Percentiles rank a stretch among this genome's conserved stretches.
phyloP scores from a whole-genome alignment of 2,888 invertebrate species.

The Schizaphis graminum region DNA sequence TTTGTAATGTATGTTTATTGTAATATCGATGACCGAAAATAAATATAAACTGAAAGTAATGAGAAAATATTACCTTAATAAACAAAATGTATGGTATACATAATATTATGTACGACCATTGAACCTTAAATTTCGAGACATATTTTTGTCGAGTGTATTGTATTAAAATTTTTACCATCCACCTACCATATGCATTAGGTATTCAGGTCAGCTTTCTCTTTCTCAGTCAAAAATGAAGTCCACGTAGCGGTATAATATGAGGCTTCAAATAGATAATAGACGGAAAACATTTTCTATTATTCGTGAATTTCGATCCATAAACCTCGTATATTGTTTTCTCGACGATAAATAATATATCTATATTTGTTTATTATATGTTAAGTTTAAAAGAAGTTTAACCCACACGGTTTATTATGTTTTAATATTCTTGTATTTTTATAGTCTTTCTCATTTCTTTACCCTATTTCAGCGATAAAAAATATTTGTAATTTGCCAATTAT shows the following conservation, averaged over 20 bases:
- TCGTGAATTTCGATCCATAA: background rate
- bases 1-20: background rate
- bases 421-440: background rate
- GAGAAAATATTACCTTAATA: background rate
- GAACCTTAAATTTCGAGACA: background rate
- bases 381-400: background rate
- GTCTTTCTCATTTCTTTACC: background rate
- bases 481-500: background rate
- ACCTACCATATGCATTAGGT: background rate
- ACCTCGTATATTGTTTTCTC: conserved; percentile 5
- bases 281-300: conserved; percentile 30
- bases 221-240: conserved; percentile 27
- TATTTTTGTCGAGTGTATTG: background rate
- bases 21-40: background rate
- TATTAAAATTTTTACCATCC: background rate
- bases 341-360: background rate
- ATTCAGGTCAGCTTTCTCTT: conserved; percentile 60
- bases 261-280: conserved; percentile 34
- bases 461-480: background rate
- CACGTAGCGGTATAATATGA: background rate
- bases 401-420: background rate
- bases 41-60: background rate
- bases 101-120: background rate
- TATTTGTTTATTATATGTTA: background rate
- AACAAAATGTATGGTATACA: background rate